A percentile compares a stretch with the other conserved stretches of the same genome.
Evolutionary conservation across 2,797 vertebrate genomes (phyloP).

Genomic region (Sarcoramphus papa): DNA sequence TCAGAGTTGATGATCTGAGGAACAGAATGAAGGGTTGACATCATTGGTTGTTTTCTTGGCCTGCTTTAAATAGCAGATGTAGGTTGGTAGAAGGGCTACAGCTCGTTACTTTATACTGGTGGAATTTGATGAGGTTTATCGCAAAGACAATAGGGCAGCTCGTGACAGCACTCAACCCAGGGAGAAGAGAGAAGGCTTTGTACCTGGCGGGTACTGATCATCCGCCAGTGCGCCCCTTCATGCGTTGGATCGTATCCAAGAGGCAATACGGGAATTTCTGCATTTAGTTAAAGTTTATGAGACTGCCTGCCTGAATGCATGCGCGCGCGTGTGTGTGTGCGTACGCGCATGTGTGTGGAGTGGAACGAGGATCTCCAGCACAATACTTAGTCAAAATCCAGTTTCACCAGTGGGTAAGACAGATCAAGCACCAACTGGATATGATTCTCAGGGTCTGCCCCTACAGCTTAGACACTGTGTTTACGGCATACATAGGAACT

Average conservation of each 20-base stretch:
- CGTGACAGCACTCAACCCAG: background rate
- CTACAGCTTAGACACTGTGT: background rate
- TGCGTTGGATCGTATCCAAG: background rate
- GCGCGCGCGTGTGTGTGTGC: background rate
- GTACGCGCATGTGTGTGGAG: background rate
- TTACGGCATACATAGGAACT: background rate
- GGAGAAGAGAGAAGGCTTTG: constrained; percentile 31
- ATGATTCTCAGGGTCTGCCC: background rate
- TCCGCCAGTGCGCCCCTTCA: background rate
- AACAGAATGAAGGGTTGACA: constrained; percentile 35
- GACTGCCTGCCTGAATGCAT: background rate
- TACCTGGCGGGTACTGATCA: constrained; percentile 8
- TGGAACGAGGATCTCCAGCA: background rate
- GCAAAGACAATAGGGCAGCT: background rate
- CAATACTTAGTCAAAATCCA: background rate
- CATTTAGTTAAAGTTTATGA: constrained; percentile 18
- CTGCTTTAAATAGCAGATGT: constrained; percentile 43
- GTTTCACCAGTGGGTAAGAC: background rate
- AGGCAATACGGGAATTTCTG: constrained; percentile 32
- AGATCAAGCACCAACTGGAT: background rate
- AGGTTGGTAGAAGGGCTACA: constrained; percentile 22
- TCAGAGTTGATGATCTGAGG: constrained; percentile 49
- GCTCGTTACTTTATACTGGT: background rate
- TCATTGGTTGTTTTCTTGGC: constrained; percentile 32
- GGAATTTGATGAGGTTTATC: constrained; percentile 28